phyloP scores from a whole-genome alignment of 2,797 vertebrate genomes.

The Paratrypauchen microcephalus region DNA sequence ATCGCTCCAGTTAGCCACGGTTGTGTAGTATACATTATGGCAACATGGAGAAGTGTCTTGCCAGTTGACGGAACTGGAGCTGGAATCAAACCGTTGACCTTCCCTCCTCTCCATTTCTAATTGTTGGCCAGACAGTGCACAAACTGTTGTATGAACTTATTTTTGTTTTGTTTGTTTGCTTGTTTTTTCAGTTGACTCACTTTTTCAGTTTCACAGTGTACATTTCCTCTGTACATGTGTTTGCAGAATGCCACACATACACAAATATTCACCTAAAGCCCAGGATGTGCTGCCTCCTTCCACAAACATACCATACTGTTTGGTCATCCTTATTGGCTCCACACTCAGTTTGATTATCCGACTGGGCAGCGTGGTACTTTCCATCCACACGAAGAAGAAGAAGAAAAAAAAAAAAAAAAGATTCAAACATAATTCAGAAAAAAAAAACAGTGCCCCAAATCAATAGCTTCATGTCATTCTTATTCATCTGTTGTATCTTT shows the following conservation, averaged over 20 bases:
- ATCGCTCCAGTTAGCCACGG: too few relatives aligned
- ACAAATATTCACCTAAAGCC: constrained; percentile 10
- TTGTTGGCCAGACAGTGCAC: neutral
- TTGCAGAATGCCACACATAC: neutral
- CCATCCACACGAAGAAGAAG: constrained; percentile 38
- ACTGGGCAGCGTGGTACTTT: constrained; percentile 59
- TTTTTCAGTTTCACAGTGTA: neutral
- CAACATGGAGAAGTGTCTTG: too few relatives aligned
- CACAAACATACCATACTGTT: constrained; percentile 56
- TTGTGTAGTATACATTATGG: too few relatives aligned
- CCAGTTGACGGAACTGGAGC: too few relatives aligned
- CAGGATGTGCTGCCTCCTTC: constrained; percentile 41
- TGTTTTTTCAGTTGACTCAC: neutral
- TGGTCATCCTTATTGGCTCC: constrained; percentile 57
- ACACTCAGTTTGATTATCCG: constrained; percentile 40
- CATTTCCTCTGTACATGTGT: neutral
- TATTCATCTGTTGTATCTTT: neutral
- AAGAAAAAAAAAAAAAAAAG: neutral
- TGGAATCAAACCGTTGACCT: too few relatives aligned
- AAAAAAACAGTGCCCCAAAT: neutral
- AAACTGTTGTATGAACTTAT: neutral
- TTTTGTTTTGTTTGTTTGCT: neutral
- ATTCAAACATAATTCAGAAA: neutral
- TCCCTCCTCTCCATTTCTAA: neutral
- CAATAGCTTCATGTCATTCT: neutral